Percentiles rank a stretch among this genome's conserved stretches.
phyloP scores from a whole-genome alignment of 2,888 invertebrate species.

The Myopa tessellatipennis region DNA sequence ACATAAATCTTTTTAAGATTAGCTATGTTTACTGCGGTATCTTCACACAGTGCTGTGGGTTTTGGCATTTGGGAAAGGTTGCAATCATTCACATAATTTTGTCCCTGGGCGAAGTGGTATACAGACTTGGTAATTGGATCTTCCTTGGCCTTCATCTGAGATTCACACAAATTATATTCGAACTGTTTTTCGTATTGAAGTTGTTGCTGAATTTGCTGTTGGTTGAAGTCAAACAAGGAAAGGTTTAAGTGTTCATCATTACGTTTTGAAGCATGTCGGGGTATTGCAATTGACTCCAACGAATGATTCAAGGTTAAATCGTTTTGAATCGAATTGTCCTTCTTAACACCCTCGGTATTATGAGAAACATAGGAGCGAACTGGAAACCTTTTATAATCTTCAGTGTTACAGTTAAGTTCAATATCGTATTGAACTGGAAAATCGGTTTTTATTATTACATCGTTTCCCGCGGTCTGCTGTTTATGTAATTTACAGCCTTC shows the following conservation, averaged over 20 bases:
- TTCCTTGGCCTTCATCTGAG: slow-evolving; percentile 44
- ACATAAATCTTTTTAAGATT: slow-evolving; percentile 37
- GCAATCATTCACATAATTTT: background rate
- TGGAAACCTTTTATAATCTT: background rate
- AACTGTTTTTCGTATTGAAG: background rate
- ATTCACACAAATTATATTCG: background rate
- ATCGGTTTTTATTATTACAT: background rate
- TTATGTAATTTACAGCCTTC: background rate
- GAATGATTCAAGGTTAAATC: slow-evolving; percentile 21
- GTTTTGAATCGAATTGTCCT: slow-evolving; percentile 17
- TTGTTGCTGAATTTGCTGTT: background rate
- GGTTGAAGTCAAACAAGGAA: background rate
- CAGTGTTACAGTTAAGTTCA: background rate
- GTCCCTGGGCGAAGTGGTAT: slow-evolving; percentile 48
- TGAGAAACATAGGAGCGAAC: background rate
- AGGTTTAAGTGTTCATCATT: background rate
- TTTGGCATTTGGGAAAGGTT: too few species aligned
- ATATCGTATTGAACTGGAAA: background rate
- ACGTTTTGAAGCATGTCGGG: slow-evolving; percentile 7
- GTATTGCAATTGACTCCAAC: slow-evolving; percentile 31
- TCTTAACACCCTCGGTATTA: slow-evolving; percentile 24
- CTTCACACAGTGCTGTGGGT: background rate
- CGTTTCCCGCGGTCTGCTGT: background rate
- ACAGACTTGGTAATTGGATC: slow-evolving; percentile 56
- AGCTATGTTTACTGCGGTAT: slow-evolving; percentile 8